Percentiles rank a stretch among this genome's conserved stretches.
phyloP scores from a whole-genome alignment of 2,797 vertebrate genomes.

The Schizopygopsis malacanthus region DNA sequence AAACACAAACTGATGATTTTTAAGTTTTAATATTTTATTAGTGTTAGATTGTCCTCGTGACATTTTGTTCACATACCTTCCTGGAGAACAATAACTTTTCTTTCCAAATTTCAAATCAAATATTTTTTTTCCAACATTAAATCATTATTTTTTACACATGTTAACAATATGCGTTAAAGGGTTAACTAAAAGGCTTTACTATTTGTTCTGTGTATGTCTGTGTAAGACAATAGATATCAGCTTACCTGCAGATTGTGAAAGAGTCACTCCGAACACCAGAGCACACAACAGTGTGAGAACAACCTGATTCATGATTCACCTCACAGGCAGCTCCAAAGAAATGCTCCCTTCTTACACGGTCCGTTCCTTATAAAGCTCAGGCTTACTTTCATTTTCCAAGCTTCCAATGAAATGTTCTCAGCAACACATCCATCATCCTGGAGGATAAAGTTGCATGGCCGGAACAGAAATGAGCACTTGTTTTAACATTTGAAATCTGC shows the following conservation, averaged over 20 bases:
- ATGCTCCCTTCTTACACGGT: not conserved
- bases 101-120: too few relatives aligned
- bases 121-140: too few relatives aligned
- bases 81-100: not conserved
- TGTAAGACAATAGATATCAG: not conserved
- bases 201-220: not conserved
- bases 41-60: not conserved
- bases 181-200: conserved; percentile 1
- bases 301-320: conserved; percentile 46
- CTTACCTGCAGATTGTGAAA: conserved; percentile 53
- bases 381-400: conserved; percentile 55
- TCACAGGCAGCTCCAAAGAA: not conserved
- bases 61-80: not conserved
- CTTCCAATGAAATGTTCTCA: not conserved
- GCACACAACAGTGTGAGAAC: conserved; percentile 37
- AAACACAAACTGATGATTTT: not conserved
- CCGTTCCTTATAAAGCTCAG: not conserved
- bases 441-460: not conserved
- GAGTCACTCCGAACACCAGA: conserved; percentile 42
- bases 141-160: not conserved
- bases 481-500: not conserved
- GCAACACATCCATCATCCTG: not conserved
- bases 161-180: not conserved
- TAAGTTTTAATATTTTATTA: not conserved
- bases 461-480: not conserved